phyloP scores from a whole-genome alignment of 2,113 vertebrate species.

The Hippotragus niger region DNA sequence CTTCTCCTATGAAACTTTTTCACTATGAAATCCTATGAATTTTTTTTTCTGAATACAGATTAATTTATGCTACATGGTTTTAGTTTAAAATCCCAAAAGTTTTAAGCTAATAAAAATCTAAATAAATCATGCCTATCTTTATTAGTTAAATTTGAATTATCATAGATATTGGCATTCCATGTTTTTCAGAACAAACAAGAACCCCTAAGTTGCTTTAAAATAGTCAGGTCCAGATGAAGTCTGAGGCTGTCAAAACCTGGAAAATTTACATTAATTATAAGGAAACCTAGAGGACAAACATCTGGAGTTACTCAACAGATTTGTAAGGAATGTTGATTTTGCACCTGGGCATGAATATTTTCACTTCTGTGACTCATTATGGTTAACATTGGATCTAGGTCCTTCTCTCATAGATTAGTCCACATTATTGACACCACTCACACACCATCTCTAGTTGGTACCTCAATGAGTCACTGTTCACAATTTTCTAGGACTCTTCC shows the following conservation, averaged over 20 bases:
- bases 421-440: slow-evolving; percentile 34
- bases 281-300: slow-evolving; percentile 56
- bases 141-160: slow-evolving; percentile 14
- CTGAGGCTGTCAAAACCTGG: slow-evolving; percentile 16
- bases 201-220: neutral
- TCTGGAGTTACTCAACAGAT: slow-evolving; percentile 68
- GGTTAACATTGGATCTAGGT: slow-evolving; percentile 32
- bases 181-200: slow-evolving; percentile 13
- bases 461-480: neutral
- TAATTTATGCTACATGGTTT: neutral
- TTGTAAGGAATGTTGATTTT: slow-evolving; percentile 63
- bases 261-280: slow-evolving; percentile 36
- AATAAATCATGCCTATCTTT: neutral
- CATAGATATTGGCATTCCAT: neutral
- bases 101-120: slow-evolving; percentile 1
- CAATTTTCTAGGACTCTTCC: neutral
- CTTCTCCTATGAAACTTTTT: neutral
- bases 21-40: neutral
- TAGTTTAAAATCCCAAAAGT: neutral
- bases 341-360: slow-evolving; percentile 57
- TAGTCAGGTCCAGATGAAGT: neutral
- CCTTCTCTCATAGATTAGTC: neutral
- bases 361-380: slow-evolving; percentile 45
- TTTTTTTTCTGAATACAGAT: slow-evolving; percentile 16
- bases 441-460: rapidly evolving